Evolutionary conservation across 2,888 invertebrate species (phyloP), one percentile per base, ranked within the genome.

Genomic region (Chalcis sispes): DNA sequence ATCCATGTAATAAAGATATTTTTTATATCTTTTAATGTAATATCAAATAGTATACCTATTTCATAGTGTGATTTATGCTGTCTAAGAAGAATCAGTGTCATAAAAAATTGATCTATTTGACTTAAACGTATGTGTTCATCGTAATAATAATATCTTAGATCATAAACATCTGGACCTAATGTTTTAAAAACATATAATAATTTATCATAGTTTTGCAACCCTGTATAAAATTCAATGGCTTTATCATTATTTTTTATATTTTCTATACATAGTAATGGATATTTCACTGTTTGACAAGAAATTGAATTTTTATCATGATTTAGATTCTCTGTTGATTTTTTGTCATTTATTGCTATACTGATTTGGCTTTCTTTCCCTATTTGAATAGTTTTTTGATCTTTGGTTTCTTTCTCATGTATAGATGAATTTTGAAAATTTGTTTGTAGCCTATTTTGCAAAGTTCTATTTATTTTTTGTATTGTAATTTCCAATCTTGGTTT

Each of bases 1-100:
- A 74, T 42, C 67, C 67, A 67, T 3, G 66, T 67, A 58, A 67
- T 74, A 20, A 74, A 74, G n/a, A 74, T 74, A 59, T 74, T 74
- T 59, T 67, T 74, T 52, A 67, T 74, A 20, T 74, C 66, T 23
- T 29, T 61, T 15, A 73, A 50, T 42, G 66, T 59, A n/a, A 66
- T 32, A 36, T 50, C 52, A 54, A 74, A 74, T 42, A 74, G 42
- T 23, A 74, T 67, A 13, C 52, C 54, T 8, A 67, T 67, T 36
- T 74, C 73, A 61, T 52, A 74, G 23, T 74, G 73, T 29, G 67
- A 67, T 29, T 74, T 74, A 27, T 74, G 73, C 20, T 61, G 50
- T 29, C 40, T 61, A 0, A 74, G 18, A 2, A 67, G 20, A 27
- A 74, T 29, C 2, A 74, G n/a, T 1, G 61, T 52, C 61, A 74